These are phyloP conservation scores for Rhagophthalmus giganteus DNA, from an alignment of 2,888 invertebrate species.

Conservation along the genomic window DNA sequence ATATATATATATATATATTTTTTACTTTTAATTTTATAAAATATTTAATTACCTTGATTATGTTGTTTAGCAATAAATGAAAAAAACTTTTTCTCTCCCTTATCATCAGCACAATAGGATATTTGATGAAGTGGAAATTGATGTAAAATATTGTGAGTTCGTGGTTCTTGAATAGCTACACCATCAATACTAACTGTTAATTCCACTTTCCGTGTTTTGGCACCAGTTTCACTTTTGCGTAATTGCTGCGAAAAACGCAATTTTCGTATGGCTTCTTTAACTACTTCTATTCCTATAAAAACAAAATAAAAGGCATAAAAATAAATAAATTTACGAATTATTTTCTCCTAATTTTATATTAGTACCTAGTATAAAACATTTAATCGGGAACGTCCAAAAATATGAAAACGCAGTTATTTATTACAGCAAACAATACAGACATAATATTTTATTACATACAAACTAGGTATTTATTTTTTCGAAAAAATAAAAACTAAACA, in stretches of 20 bases:
- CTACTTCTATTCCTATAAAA: constrained; percentile 80
- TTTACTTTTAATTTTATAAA: constrained; percentile 1
- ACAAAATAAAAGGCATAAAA: too few species aligned
- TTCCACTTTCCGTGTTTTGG: constrained; percentile 89
- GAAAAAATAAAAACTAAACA: too few species aligned
- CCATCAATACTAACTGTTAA: constrained; percentile 97
- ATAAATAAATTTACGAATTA: neutral
- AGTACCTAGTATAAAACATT: neutral
- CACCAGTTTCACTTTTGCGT: constrained; percentile 87
- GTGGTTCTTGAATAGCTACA: constrained; percentile 83
- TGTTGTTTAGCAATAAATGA: constrained; percentile 88
- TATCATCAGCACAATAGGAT: constrained; percentile 98
- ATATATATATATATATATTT: constrained; percentile 11
- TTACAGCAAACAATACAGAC: too few species aligned
- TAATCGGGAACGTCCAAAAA: too few species aligned
- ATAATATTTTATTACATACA: neutral
- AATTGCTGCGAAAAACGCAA: constrained; percentile 92
- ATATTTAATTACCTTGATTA: constrained; percentile 46
- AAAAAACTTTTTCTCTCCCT: constrained; percentile 96
- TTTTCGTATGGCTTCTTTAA: constrained; percentile 96
- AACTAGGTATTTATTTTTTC: too few species aligned
- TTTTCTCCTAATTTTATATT: neutral
- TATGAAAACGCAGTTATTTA: too few species aligned
- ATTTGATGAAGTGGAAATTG: constrained; percentile 97
- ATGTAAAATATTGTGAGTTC: constrained; percentile 80